A percentile compares a stretch with the other conserved stretches of the same genome.
Evolutionary conservation across 1,140 invertebrate genomes (phyloP).

Genomic region (Papilio xuthus): DNA sequence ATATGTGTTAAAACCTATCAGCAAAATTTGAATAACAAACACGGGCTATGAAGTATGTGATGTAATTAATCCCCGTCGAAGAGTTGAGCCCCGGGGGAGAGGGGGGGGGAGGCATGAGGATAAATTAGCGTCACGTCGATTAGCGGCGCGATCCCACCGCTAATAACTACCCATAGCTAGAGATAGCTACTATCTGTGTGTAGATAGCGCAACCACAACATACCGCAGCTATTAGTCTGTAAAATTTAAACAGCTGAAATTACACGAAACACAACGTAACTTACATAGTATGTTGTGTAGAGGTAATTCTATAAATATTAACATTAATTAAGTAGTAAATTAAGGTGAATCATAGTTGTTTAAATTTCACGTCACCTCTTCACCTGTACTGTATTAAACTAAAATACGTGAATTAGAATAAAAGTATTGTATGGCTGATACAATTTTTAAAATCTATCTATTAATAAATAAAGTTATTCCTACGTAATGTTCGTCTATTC

Average conservation of each 20-base stretch:
- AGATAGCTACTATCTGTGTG: neutral
- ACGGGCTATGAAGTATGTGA: neutral
- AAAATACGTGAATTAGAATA: no score
- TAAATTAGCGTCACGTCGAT: conserved; percentile 22
- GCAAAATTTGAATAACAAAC: conserved; percentile 22
- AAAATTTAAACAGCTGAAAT: neutral
- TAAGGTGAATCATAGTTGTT: no score
- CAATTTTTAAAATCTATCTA: no score
- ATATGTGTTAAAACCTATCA: conserved; percentile 10
- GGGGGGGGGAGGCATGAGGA: neutral
- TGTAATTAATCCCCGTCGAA: neutral
- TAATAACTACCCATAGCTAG: neutral
- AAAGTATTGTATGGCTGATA: no score
- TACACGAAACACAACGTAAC: neutral
- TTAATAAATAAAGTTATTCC: no score
- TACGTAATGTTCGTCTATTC: no score
- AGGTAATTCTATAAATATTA: neutral
- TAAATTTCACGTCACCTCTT: no score
- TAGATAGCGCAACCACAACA: neutral
- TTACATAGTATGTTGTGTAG: neutral
- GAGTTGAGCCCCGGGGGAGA: neutral
- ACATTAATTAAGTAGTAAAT: neutral
- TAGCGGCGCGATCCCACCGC: conserved; percentile 16
- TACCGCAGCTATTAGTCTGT: neutral
- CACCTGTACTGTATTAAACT: no score